Conservation (phyloP, 2,888 invertebrate genomes). For the Gastrophysa polygoni region DNA sequence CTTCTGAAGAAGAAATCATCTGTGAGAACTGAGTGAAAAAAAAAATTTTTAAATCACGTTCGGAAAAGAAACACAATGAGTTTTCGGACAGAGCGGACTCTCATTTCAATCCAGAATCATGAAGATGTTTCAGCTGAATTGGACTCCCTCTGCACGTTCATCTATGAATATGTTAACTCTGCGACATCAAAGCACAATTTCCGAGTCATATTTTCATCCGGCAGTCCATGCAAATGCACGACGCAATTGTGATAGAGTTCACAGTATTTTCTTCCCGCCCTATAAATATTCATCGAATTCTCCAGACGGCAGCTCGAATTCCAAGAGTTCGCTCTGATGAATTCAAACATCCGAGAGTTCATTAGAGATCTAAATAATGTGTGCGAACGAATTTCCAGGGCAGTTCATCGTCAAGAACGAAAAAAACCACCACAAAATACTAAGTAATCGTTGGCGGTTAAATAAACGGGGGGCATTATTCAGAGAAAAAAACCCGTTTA, state of each 20-base stretch:
- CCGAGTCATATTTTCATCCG: conserved; percentile 26
- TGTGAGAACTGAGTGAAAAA: too few relatives aligned
- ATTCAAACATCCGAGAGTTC: conserved; percentile 30
- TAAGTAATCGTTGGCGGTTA: conserved; percentile 22
- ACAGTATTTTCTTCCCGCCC: conserved; percentile 19
- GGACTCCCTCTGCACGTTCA: neutral
- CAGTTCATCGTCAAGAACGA: conserved; percentile 20
- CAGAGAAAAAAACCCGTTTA: conserved; percentile 22
- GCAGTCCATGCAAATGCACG: conserved; percentile 31
- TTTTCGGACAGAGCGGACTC: too few relatives aligned
- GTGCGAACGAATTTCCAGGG: conserved; percentile 30
- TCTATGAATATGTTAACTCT: conserved; percentile 31
- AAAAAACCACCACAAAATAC: conserved; percentile 6
- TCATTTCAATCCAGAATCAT: too few relatives aligned
- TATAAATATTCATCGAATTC: conserved; percentile 32
- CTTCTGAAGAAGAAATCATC: too few relatives aligned
- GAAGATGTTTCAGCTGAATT: too few relatives aligned
- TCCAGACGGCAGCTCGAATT: conserved; percentile 25
- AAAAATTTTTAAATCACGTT: too few relatives aligned
- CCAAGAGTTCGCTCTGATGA: conserved; percentile 20
- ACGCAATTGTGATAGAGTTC: conserved; percentile 34
- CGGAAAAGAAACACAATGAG: too few relatives aligned
- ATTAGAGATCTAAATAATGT: conserved; percentile 33
- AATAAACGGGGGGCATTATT: conserved; percentile 28
- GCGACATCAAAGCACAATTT: conserved; percentile 28